These are phyloP conservation scores for Zaprionus camerounensis DNA, from an alignment of 1,140 invertebrate genomes.

Conservation along the genomic window DNA sequence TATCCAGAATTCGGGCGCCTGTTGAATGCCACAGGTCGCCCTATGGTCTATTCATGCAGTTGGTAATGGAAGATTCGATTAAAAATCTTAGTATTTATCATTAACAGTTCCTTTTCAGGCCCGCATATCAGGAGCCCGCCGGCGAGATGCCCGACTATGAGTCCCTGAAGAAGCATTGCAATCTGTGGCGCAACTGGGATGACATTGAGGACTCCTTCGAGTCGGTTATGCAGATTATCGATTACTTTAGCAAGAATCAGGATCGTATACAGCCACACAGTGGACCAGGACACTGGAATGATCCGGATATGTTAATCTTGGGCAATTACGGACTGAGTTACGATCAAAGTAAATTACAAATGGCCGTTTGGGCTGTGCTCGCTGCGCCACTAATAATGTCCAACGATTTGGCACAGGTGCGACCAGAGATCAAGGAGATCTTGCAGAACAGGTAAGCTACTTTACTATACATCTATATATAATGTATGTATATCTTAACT, in stretches of 20 bases:
- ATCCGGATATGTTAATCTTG: slow-evolving; percentile 94
- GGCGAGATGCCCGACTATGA: slow-evolving; percentile 92
- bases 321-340: slow-evolving; percentile 94
- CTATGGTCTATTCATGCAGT: slow-evolving; percentile 95
- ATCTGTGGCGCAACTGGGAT: slow-evolving; percentile 94
- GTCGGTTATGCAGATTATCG: slow-evolving; percentile 89
- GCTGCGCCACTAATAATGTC: slow-evolving; percentile 96
- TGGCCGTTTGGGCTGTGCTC: slow-evolving; percentile 96
- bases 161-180: slow-evolving; percentile 93
- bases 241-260: slow-evolving; percentile 92
- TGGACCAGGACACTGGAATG: slow-evolving; percentile 95
- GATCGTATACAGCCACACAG: slow-evolving; percentile 89
- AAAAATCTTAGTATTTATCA: background rate
- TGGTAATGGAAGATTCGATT: slow-evolving; percentile 85
- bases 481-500: background rate
- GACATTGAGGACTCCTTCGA: slow-evolving; percentile 94
- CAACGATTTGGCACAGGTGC: slow-evolving; percentile 90
- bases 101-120: slow-evolving; percentile 70
- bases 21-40: slow-evolving; percentile 91
- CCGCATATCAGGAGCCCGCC: slow-evolving; percentile 94
- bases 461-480: background rate
- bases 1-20: slow-evolving; percentile 90
- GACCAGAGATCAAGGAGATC: slow-evolving; percentile 90
- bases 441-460: slow-evolving; percentile 87
- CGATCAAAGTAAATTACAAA: slow-evolving; percentile 93